Conservation (phyloP, 2,113 vertebrate genomes). For the Oryzias celebensis region DNA sequence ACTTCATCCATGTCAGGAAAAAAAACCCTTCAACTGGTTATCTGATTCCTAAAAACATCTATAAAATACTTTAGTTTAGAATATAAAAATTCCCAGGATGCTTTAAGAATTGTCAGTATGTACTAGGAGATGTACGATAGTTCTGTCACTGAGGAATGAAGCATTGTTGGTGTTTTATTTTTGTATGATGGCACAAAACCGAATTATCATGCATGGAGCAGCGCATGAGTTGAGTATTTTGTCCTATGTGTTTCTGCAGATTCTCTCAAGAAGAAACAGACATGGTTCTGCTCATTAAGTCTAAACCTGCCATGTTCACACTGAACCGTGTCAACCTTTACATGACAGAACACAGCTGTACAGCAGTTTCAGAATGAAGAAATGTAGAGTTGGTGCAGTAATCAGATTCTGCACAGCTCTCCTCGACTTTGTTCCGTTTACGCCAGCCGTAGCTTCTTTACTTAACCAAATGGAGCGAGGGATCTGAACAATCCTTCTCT, state of each 20-base stretch:
- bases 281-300: slow-evolving; percentile 54
- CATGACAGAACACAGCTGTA: slow-evolving; percentile 54
- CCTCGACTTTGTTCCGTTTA: slow-evolving; percentile 26
- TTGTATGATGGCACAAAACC: neutral
- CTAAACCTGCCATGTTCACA: slow-evolving; percentile 58
- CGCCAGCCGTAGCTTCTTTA: slow-evolving; percentile 8
- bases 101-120: too few relatives aligned
- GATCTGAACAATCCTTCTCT: slow-evolving; percentile 16
- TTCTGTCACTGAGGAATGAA: too few relatives aligned
- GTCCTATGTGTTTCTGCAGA: slow-evolving; percentile 48
- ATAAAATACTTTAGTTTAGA: too few relatives aligned
- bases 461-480: slow-evolving; percentile 8
- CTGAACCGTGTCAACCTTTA: slow-evolving; percentile 59
- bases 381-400: slow-evolving; percentile 9
- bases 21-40: too few relatives aligned
- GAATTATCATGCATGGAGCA: slow-evolving; percentile 38
- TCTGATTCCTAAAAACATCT: too few relatives aligned
- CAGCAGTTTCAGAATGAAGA: slow-evolving; percentile 33
- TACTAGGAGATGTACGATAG: too few relatives aligned
- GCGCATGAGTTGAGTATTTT: slow-evolving; percentile 26
- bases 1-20: too few relatives aligned
- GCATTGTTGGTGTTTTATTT: too few relatives aligned
- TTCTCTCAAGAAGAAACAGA: slow-evolving; percentile 38
- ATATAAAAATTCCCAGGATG: too few relatives aligned
- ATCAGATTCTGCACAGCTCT: slow-evolving; percentile 8